Base-by-base conservation (phyloP, 37 sponge, comb jelly and placozoan genomes). In the Ianthella basta region DNA sequence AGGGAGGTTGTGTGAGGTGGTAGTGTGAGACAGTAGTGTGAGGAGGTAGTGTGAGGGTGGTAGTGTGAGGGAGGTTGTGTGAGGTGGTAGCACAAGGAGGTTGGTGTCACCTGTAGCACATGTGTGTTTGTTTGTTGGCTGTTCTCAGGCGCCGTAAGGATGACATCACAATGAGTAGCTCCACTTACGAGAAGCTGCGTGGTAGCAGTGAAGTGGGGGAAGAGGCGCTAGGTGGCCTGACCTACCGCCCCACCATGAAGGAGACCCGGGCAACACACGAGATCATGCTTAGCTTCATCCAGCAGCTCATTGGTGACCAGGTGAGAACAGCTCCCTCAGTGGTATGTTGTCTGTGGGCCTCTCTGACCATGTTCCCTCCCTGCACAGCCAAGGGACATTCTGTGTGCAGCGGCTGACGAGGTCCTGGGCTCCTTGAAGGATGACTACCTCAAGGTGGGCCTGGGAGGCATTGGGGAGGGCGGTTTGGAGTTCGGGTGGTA, bases 351-450 rank as follows among this genome's bases (percentile, higher is more conserved):
- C 4, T 32, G 10, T 84, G 56, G 10, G 35, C n/a, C 4, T 4
- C 61, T 73, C 38, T 39, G 32, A 27, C 18, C 69, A 39, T 6
- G 41, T 66, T 15, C 13, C 41, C 21, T 21, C 53, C 21, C n/a
- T 15, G 14, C 16, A 13, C 87, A 97, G 89, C 99, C 99, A 6
- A 85, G 97, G 30, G 99, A 99, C 68, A 93, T 99, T 41, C 83
- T 99, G 30, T 93, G 95, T 78, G 99, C 94, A 63, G 99, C 99
- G n/a, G 97, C 94, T 14, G 99, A 97, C 80, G 99, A 97, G 78
- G 97, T 97, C n/a, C 86, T 97, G n/a, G 87, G 92, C 29, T 94
- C 95, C 16, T 79, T 99, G 59, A 99, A 97, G 68, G 89, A 94
- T 8, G 92, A 93, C 54, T 83, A 87, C 36, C 19, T 88, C 65